These are phyloP conservation scores for Clavelina lepadiformis DNA, from an alignment of 23 tunicate genomes.

Conservation along the genomic window DNA sequence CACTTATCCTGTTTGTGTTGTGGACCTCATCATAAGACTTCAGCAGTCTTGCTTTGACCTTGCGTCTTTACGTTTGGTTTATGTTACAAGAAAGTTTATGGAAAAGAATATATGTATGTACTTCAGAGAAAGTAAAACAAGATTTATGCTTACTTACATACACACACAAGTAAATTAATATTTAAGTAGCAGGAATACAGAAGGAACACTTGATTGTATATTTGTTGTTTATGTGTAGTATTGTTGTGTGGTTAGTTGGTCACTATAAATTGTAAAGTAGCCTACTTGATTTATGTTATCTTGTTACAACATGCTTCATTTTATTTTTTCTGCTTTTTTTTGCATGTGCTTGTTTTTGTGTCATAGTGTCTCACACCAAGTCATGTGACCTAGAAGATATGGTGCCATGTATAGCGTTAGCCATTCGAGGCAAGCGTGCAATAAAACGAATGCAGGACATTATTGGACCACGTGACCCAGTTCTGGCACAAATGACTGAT, in stretches of 20 bases:
- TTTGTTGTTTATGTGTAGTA: no score
- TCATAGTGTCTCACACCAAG: slow-evolving; percentile 35
- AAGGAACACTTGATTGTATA: no score
- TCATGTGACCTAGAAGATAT: slow-evolving; percentile 19
- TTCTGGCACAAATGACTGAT: slow-evolving; percentile 68
- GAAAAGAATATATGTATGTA: slow-evolving; percentile 48
- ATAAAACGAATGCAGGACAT: slow-evolving; percentile 34
- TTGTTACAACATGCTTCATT: no score
- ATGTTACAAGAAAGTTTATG: slow-evolving; percentile 28
- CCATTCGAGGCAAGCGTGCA: slow-evolving; percentile 49
- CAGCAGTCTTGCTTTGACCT: slow-evolving; percentile 62
- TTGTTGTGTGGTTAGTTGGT: no score
- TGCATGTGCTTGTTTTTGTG: no score
- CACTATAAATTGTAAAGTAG: no score
- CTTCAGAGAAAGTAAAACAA: no score
- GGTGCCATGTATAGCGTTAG: slow-evolving; percentile 60
- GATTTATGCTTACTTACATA: no score
- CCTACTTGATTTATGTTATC: no score
- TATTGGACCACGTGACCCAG: slow-evolving; percentile 81
- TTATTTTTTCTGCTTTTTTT: no score
- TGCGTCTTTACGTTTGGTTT: slow-evolving; percentile 36
- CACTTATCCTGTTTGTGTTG: slow-evolving; percentile 45
- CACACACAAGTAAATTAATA: no score
- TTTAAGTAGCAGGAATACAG: no score
- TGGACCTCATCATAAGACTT: slow-evolving; percentile 52